A percentile compares a stretch with the other conserved stretches of the same genome.
Conservation (phyloP, 2,888 invertebrate species). For the Cyclophora punctaria region DNA sequence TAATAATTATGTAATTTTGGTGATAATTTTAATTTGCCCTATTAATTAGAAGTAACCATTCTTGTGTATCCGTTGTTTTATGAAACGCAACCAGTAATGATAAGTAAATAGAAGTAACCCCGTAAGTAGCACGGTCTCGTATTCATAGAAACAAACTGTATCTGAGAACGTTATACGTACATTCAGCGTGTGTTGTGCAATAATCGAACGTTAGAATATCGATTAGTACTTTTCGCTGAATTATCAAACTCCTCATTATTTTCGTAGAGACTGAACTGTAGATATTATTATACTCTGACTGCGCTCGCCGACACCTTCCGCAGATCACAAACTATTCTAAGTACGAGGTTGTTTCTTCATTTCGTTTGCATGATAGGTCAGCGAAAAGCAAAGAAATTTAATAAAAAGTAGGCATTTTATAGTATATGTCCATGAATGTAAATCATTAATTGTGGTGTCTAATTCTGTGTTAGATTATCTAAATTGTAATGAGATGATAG, state of each 20-base stretch:
- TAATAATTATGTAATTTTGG: neutral
- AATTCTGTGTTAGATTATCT: conserved; percentile 67
- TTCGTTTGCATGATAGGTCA: conserved; percentile 45
- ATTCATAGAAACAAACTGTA: conserved; percentile 27
- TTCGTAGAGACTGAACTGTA: conserved; percentile 51
- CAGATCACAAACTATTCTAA: neutral
- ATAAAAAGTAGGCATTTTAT: conserved; percentile 52
- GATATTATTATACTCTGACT: conserved; percentile 17
- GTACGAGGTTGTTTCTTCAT: conserved; percentile 21
- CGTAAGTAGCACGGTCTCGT: conserved; percentile 19
- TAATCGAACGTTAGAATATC: conserved; percentile 56
- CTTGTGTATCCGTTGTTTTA: conserved; percentile 8
- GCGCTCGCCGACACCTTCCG: conserved; percentile 13
- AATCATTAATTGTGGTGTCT: conserved; percentile 74
- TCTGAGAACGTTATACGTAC: conserved; percentile 61
- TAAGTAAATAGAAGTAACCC: conserved; percentile 19
- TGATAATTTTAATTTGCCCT: neutral
- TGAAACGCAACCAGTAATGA: conserved; percentile 10
- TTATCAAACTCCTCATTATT: conserved; percentile 32
- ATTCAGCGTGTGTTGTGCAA: conserved; percentile 69
- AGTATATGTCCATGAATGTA: conserved; percentile 72
- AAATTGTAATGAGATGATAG: conserved; percentile 46
- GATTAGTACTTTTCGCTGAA: conserved; percentile 59
- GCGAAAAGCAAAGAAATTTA: conserved; percentile 56
- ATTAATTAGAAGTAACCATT: neutral